Base-by-base conservation (phyloP, 2,888 invertebrate genomes). In the Drosophila siamana region DNA sequence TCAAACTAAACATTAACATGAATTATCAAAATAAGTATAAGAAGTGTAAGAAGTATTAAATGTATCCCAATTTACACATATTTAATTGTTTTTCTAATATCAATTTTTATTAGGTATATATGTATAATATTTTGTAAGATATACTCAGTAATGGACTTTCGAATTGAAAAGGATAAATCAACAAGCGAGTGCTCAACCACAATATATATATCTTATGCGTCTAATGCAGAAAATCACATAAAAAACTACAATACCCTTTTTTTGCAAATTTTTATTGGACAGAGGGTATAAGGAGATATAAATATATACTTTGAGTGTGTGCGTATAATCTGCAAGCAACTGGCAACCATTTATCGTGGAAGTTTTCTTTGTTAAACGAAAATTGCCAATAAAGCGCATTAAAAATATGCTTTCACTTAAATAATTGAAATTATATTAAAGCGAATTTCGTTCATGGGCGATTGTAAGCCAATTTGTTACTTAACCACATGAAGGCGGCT, bases 351-450 rank as follows among this genome's bases (percentile, higher is more conserved):
- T 73, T 62, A 44, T 71, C 61, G 66, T 41, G 36, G 38, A 77
- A 72, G 52, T 59, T 63, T 74, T 74, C 78, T 77, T 77, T 74
- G 78, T 72, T 61, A 62, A 56, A 57, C 60, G 69, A 76, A 83
- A 82, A 79, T 79, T 79, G 83, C 69, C 86, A 82, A 86, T 83
- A 83, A 88, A 82, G 83, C 67, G 69, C 73, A 79, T 82, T 83
- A 63, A 86, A 82, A 83, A 88, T 88, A 83, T 88, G 80, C 86
- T 80, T 77, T 69, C 64, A 72, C 54, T 74, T 74, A 83, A 79
- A 77, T 80, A 72, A 86, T 88, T 86, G 84, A 83, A 77, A 86
- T 74, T 86, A 68, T 82, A 69, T 82, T 82, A 81, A 82, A 85
- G 82, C 26, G 70, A 74, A 79, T 68, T 56, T 68, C 68, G 41